Conservation (phyloP, 2,797 vertebrate genomes). For the Rhinoraja longicauda region DNA sequence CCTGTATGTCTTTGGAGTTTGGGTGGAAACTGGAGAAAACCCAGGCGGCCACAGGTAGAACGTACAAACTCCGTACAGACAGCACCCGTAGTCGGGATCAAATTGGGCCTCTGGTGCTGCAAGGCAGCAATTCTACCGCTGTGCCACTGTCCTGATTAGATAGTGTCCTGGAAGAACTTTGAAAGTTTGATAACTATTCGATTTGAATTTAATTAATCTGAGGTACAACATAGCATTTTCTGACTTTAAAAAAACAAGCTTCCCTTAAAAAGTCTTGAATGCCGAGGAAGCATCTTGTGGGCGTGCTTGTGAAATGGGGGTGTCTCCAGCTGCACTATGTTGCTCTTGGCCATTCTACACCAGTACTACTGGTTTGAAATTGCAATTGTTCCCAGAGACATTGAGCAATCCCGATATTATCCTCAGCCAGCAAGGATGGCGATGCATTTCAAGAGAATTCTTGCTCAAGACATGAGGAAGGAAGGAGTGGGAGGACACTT, state of each 20-base stretch:
- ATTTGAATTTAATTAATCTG: background rate
- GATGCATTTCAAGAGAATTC: background rate
- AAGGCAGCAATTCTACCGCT: too few relatives aligned
- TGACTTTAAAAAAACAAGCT: background rate
- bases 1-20: too few relatives aligned
- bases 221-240: background rate
- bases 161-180: background rate
- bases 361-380: background rate
- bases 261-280: background rate
- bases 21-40: too few relatives aligned
- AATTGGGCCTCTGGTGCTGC: too few relatives aligned
- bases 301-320: background rate
- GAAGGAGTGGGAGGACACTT: background rate
- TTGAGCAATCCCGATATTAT: background rate
- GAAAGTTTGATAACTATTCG: background rate
- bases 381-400: background rate
- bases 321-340: background rate
- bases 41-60: too few relatives aligned
- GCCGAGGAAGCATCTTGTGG: background rate
- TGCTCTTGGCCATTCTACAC: background rate
- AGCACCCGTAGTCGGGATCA: too few relatives aligned
- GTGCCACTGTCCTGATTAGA: too few relatives aligned
- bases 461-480: background rate
- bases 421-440: background rate
- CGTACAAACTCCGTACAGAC: too few relatives aligned